Conservation (phyloP, 2,797 vertebrate species). For the Taeniopygia guttata region DNA sequence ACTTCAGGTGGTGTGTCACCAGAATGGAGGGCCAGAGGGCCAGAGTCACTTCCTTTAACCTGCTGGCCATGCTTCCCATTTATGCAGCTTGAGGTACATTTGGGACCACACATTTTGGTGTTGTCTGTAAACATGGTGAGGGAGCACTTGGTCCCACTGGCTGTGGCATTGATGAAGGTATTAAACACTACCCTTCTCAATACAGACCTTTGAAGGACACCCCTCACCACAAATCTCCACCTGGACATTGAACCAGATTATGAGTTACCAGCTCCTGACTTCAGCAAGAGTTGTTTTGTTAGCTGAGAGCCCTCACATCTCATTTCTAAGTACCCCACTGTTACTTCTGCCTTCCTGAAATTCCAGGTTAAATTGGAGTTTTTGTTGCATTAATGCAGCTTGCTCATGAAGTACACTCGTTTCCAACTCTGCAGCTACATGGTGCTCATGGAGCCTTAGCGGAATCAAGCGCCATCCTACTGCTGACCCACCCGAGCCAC, state of each 20-base stretch:
- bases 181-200: background rate
- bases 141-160: background rate
- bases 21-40: background rate
- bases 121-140: background rate
- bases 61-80: background rate
- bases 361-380: background rate
- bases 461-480: fast-evolving
- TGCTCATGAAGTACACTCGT: background rate
- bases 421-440: background rate
- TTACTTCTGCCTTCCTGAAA: background rate
- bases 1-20: background rate
- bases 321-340: background rate
- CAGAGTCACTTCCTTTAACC: background rate
- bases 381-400: background rate
- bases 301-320: background rate
- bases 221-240: background rate
- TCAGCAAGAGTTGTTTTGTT: background rate
- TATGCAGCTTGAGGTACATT: background rate
- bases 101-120: background rate
- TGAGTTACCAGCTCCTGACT: background rate
- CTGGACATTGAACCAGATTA: background rate
- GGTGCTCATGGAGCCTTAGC: background rate
- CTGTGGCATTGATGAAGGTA: background rate
- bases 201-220: background rate
- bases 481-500: background rate